A percentile compares a stretch with the other conserved stretches of the same genome.
These are phyloP conservation scores for Acrocyrtus sp. DNA, from an alignment of 2,888 invertebrate species.

Conservation along the genomic window DNA sequence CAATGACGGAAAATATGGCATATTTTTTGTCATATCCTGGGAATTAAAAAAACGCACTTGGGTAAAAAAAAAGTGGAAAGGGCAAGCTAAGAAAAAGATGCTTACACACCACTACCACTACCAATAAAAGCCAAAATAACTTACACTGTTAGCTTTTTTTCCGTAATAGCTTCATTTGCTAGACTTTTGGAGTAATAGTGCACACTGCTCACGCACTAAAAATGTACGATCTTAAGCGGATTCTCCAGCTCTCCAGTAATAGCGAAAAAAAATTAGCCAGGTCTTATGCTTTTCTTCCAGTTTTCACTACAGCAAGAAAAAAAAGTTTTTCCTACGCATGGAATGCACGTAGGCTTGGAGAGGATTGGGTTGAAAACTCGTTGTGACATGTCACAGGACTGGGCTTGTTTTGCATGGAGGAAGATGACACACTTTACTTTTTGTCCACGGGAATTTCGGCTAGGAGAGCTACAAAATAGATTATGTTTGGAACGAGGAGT, in stretches of 20 bases:
- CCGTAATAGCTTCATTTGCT: conserved; percentile 41
- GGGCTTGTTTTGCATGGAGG: too few relatives aligned
- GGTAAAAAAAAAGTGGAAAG: conserved; percentile 31
- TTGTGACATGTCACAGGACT: too few relatives aligned
- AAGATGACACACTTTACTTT: conserved; percentile 9
- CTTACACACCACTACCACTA: neutral
- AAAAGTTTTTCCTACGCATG: too few relatives aligned
- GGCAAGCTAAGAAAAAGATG: conserved; percentile 2
- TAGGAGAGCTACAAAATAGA: conserved; percentile 3
- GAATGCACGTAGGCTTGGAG: too few relatives aligned
- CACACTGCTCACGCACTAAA: conserved; percentile 22
- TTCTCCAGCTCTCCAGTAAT: conserved; percentile 28
- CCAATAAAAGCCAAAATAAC: neutral
- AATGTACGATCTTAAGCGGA: too few relatives aligned
- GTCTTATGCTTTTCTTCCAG: conserved; percentile 8
- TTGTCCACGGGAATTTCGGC: conserved; percentile 9
- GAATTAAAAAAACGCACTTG: conserved; percentile 60
- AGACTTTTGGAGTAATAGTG: too few relatives aligned
- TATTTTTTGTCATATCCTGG: conserved; percentile 60
- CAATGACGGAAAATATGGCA: conserved; percentile 49
- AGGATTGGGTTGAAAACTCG: too few relatives aligned
- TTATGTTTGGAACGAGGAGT: neutral
- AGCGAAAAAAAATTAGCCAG: conserved; percentile 22
- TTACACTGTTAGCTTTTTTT: neutral
- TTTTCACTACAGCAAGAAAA: neutral